Percentiles rank a stretch among this genome's conserved stretches.
Conservation (phyloP, 2,888 invertebrate species). For the Heliconius ismenius region DNA sequence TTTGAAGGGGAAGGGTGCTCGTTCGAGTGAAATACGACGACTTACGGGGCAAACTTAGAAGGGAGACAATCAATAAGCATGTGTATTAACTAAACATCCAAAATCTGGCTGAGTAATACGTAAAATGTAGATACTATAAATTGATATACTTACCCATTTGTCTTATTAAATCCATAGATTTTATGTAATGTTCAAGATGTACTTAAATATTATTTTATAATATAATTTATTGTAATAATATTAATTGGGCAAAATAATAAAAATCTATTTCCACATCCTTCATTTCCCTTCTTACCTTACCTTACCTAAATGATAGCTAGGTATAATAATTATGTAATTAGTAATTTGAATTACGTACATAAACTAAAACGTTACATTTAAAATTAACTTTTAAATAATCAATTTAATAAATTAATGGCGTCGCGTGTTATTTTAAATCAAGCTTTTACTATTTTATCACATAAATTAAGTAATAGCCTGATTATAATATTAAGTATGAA, state of each 20-base stretch:
- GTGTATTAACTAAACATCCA: slow-evolving; percentile 20
- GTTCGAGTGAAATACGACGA: slow-evolving; percentile 64
- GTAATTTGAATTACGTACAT: background rate
- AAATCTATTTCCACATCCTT: background rate
- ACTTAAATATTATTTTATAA: too few relatives aligned
- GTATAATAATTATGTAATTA: background rate
- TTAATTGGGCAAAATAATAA: background rate
- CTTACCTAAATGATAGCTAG: background rate
- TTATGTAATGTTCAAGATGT: background rate
- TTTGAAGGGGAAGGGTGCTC: slow-evolving; percentile 64
- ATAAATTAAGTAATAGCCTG: slow-evolving; percentile 1
- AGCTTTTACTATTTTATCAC: slow-evolving; percentile 7
- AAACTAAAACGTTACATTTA: too few relatives aligned
- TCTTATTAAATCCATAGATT: background rate
- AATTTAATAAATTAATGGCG: background rate
- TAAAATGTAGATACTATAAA: slow-evolving; percentile 17
- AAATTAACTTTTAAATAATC: background rate
- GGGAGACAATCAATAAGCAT: slow-evolving; percentile 57
- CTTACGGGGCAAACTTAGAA: slow-evolving; percentile 58
- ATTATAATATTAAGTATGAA: background rate
- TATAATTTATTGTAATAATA: too few relatives aligned
- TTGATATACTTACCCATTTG: background rate
- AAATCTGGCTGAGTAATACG: slow-evolving; percentile 22
- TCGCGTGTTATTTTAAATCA: slow-evolving; percentile 9
- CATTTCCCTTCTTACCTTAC: background rate